These are phyloP conservation scores for Phalacrocorax brasilianus DNA, from an alignment of 2,113 vertebrate species.

Conservation along the genomic window DNA sequence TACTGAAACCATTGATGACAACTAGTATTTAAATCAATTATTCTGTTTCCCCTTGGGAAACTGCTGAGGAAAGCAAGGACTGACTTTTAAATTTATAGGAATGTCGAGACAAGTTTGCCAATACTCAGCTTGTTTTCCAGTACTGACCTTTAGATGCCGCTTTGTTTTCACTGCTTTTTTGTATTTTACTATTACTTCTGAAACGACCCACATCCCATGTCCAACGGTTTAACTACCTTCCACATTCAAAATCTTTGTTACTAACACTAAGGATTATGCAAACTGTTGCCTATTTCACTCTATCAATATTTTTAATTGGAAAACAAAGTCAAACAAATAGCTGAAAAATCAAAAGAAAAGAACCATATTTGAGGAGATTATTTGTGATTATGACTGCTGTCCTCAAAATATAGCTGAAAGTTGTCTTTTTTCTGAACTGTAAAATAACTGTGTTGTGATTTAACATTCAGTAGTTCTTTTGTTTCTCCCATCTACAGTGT, in stretches of 20 bases:
- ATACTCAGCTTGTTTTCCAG: not conserved
- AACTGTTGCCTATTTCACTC: not conserved
- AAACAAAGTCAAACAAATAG: not conserved
- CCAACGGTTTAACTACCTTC: not conserved
- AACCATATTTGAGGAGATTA: not conserved
- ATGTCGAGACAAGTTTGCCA: not conserved
- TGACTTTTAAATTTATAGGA: constrained; percentile 14
- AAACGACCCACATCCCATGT: not conserved
- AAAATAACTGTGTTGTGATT: not conserved
- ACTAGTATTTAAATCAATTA: not conserved
- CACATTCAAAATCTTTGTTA: not conserved
- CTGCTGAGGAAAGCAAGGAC: not conserved
- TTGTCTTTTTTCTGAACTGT: not conserved
- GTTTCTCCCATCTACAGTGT: not conserved
- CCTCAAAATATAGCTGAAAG: not conserved
- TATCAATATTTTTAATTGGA: not conserved
- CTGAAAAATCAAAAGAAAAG: not conserved
- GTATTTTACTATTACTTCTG: not conserved
- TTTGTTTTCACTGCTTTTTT: not conserved
- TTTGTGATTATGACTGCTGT: not conserved
- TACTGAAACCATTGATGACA: not conserved
- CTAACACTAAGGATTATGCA: not conserved
- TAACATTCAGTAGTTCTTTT: not conserved
- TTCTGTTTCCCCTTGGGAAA: not conserved
- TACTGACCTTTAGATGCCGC: constrained; percentile 12